Evolutionary conservation across 2,113 vertebrate genomes (phyloP).

Genomic region (Hydropotes inermis): DNA sequence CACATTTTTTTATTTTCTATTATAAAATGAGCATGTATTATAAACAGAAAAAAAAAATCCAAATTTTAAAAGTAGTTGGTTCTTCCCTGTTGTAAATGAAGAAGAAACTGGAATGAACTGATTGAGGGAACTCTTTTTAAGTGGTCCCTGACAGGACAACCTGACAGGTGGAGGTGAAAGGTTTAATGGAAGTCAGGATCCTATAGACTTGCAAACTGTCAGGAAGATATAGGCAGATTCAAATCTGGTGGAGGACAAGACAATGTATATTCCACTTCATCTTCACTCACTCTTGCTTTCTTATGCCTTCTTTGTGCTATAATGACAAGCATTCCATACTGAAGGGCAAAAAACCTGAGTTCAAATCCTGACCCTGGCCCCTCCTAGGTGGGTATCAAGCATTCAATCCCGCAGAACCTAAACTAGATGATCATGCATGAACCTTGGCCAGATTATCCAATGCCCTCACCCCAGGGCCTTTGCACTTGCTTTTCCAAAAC

Average conservation of each 20-base stretch:
- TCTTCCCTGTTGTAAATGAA: neutral
- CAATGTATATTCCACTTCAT: neutral
- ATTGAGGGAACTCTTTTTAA: neutral
- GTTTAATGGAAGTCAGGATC: neutral
- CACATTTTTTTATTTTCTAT: neutral
- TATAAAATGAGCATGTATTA: neutral
- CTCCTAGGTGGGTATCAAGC: neutral
- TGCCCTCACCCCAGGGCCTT: neutral
- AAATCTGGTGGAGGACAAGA: neutral
- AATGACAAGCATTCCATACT: neutral
- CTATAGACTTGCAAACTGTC: neutral
- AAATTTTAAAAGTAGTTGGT: neutral
- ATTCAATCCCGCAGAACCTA: neutral
- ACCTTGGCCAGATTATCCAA: neutral
- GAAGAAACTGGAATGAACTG: neutral
- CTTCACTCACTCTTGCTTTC: neutral
- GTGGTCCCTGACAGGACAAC: neutral
- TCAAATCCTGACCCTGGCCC: neutral
- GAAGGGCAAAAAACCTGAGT: neutral
- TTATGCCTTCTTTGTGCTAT: neutral
- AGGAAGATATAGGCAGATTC: neutral
- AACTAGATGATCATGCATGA: neutral
- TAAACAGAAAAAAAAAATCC: neutral
- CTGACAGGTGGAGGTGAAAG: neutral
- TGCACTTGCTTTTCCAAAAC: too few species aligned